Evolutionary conservation across 2,113 vertebrate genomes (phyloP), one percentile per base, ranked within the genome.

Genomic region (Crotophaga sulcirostris): DNA sequence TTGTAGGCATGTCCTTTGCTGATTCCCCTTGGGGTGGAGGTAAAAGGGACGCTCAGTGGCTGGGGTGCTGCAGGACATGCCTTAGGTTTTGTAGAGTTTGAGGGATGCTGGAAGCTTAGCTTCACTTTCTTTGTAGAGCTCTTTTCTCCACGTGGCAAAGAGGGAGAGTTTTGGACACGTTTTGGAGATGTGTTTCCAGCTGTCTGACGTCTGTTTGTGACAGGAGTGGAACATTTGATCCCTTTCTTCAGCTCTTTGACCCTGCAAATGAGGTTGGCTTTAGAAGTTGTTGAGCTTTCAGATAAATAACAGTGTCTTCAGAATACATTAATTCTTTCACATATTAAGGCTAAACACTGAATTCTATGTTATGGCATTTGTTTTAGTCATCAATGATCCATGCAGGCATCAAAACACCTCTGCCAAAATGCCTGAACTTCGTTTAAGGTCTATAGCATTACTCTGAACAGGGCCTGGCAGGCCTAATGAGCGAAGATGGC

Each of bases 201-300:
- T 33, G 74, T 38, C 82, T 36, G 95, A 94, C 70, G 96, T 79
- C 87, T 93, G 81, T 34, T 95, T 74, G 70, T 76, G 34, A 94
- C 78, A 70, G 96, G 90, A 14, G 88, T 64, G 18, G 95, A 92
- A 84, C 68, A 97, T 51, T 95, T 98, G 31, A 97, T 90, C 55
- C 98, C 98, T 96, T 97, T 98, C 93, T 97, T 99, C 85, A 99
- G 92, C 88, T 99, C 99, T 92, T 99, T 99, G 51, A 99, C 99
- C 92, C 99, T 99, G 86, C 79, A 92, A 97, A 97, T 14, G 51
- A 97, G 18, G 38, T 44, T 74, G 79, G 55, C 52, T 44, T 94
- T 79, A 97, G 60, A 67, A 85, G 17, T 79, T 66, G 28, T 38
- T 38, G 88, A 20, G 49, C 29, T 74, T 85, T 63, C 59, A 86